Conservation (phyloP, 2,113 vertebrate species). For the Chaetodon auriga region DNA sequence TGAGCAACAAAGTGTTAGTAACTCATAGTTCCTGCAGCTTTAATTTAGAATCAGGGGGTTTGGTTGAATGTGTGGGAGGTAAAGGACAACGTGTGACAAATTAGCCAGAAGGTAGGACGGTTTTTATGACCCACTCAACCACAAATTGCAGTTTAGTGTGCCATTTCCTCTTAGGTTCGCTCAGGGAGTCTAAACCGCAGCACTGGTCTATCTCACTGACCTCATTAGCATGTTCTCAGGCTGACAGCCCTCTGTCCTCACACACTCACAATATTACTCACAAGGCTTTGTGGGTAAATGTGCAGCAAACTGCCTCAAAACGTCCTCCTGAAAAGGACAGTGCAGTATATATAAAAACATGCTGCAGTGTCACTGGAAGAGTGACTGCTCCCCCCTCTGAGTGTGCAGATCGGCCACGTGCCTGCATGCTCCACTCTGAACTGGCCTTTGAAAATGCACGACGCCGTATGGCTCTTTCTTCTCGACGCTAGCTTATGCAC, state of each 20-base stretch:
- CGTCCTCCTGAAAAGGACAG: not conserved
- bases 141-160: slow-evolving; percentile 18
- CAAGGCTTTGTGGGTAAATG: not conserved
- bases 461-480: not conserved
- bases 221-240: slow-evolving; percentile 34
- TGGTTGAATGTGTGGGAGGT: not conserved
- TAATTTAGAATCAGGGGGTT: not conserved
- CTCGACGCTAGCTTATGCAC: not conserved
- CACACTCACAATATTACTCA: not conserved
- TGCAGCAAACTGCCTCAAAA: not conserved
- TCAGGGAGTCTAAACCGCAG: not conserved
- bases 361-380: not conserved
- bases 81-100: slow-evolving; percentile 8
- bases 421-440: not conserved
- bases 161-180: slow-evolving; percentile 13
- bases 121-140: slow-evolving; percentile 17
- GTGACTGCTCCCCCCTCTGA: not conserved
- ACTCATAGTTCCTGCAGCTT: not conserved
- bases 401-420: not conserved
- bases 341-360: not conserved
- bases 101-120: not conserved
- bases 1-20: not conserved
- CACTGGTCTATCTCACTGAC: slow-evolving; percentile 13
- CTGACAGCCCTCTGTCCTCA: not conserved
- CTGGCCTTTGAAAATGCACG: slow-evolving; percentile 5